Conservation (phyloP, 2,888 invertebrate species). For the Drosophila prolongata region DNA sequence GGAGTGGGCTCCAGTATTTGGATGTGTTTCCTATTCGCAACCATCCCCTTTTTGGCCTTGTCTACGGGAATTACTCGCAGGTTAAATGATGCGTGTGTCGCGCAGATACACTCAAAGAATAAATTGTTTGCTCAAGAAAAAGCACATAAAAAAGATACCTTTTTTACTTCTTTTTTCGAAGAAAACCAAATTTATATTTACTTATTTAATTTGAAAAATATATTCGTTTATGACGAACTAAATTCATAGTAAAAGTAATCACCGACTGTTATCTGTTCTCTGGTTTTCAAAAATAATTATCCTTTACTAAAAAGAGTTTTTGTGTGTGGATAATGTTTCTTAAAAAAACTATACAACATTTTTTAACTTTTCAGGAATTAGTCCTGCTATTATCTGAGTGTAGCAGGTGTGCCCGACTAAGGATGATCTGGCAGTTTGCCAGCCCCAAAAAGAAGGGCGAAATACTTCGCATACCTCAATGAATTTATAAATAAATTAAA, state of each 20-base stretch:
- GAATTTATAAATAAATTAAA: conserved; percentile 77
- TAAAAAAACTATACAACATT: neutral
- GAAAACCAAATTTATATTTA: no score
- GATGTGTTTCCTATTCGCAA: conserved; percentile 23
- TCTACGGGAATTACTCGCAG: conserved; percentile 56
- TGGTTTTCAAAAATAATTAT: no score
- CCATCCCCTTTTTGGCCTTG: conserved; percentile 24
- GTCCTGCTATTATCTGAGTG: neutral
- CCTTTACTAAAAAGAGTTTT: no score
- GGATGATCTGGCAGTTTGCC: conserved; percentile 53
- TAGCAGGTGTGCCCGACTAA: conserved; percentile 26
- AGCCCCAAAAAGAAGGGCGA: conserved; percentile 12
- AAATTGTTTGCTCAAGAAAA: no score
- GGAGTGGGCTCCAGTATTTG: conserved; percentile 23
- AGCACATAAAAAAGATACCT: no score
- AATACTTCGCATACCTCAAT: conserved; percentile 48
- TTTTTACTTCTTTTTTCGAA: no score
- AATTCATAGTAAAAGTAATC: no score
- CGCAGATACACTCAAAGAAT: conserved; percentile 46
- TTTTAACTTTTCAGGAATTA: neutral
- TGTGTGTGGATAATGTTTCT: no score
- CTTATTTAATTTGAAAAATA: no score
- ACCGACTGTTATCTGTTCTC: no score
- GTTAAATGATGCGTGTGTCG: conserved; percentile 77
- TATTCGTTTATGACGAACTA: no score